A percentile compares a stretch with the other conserved stretches of the same genome.
Evolutionary conservation across 2,888 invertebrate species (phyloP).

Genomic region (Strigamia maritima): DNA sequence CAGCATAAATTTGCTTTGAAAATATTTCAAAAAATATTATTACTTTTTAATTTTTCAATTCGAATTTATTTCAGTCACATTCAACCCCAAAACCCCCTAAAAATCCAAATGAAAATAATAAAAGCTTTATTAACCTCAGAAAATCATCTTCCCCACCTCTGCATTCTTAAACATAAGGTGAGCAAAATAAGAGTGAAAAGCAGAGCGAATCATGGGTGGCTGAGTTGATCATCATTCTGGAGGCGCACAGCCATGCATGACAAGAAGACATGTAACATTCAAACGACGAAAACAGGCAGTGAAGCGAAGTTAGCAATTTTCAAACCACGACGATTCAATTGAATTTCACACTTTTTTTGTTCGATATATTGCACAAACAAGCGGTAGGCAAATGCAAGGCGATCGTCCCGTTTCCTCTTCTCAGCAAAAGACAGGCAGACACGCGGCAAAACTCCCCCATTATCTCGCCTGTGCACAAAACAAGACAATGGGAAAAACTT

Average conservation of each 20-base stretch:
- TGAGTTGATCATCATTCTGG: conserved; percentile 23
- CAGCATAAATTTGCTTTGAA: not conserved
- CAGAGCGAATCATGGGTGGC: conserved; percentile 19
- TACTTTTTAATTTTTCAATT: not conserved
- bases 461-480: conserved; percentile 6
- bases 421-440: not conserved
- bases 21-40: not conserved
- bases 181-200: conserved; percentile 19
- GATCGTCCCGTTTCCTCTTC: not conserved
- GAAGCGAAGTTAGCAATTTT: conserved; percentile 20
- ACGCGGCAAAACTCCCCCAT: conserved; percentile 1
- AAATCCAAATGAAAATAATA: not conserved
- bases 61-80: not conserved
- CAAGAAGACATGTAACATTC: conserved; percentile 23
- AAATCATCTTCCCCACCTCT: not conserved
- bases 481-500: conserved; percentile 15
- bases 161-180: not conserved
- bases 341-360: conserved; percentile 19
- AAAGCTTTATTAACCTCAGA: not conserved
- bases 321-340: conserved; percentile 23
- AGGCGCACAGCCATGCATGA: conserved; percentile 23
- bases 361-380: conserved; percentile 19
- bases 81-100: not conserved
- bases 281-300: conserved; percentile 23
- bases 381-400: not conserved